phyloP scores from a whole-genome alignment of 2,888 invertebrate species.

The Tortricodes alternella region DNA sequence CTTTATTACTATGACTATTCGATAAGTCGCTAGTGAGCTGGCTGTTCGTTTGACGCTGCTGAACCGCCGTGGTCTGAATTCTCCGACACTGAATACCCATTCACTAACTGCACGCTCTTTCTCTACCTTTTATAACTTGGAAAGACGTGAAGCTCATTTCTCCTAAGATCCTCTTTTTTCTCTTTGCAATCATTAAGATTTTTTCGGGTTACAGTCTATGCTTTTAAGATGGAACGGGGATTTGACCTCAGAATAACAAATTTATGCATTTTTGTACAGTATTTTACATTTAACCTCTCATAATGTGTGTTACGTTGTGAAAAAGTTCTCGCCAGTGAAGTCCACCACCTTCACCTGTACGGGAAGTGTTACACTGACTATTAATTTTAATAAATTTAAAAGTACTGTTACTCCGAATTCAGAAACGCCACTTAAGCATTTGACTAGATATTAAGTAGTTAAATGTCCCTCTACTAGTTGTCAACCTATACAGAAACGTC shows the following conservation, averaged over 20 bases:
- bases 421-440: too few relatives aligned
- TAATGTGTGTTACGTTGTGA: not conserved
- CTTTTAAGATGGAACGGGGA: slow-evolving; percentile 15
- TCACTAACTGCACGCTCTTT: slow-evolving; percentile 77
- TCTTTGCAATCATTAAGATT: slow-evolving; percentile 61
- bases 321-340: not conserved
- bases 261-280: slow-evolving; percentile 1
- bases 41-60: slow-evolving; percentile 29
- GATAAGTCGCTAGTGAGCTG: too few relatives aligned
- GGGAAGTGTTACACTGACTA: too few relatives aligned
- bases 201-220: slow-evolving; percentile 45
- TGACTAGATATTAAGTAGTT: too few relatives aligned
- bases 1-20: too few relatives aligned
- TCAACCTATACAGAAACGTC: too few relatives aligned
- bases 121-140: slow-evolving; percentile 73
- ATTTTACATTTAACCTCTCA: slow-evolving; percentile 5
- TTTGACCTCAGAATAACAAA: slow-evolving; percentile 9
- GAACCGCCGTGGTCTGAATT: slow-evolving; percentile 70
- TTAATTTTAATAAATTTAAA: too few relatives aligned
- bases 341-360: too few relatives aligned
- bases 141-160: slow-evolving; percentile 73
- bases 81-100: slow-evolving; percentile 73
- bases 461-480: too few relatives aligned
- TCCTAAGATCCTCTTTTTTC: slow-evolving; percentile 64
- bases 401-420: too few relatives aligned